Evolutionary conservation across 2,113 vertebrate genomes (phyloP).

Genomic region (Argyrosomus japonicus): DNA sequence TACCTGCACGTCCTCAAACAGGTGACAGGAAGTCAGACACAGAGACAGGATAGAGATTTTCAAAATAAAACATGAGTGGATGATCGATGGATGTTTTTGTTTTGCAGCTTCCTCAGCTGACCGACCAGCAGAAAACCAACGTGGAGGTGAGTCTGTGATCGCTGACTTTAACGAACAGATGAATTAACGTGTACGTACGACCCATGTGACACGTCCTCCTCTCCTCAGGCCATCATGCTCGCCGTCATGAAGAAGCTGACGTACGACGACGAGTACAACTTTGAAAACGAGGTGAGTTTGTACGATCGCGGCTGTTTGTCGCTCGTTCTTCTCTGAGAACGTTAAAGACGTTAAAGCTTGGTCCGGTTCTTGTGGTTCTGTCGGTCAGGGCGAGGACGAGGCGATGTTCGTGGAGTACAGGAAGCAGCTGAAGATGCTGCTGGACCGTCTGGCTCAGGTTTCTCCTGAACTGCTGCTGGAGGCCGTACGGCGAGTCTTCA

Average conservation of each 20-base stretch:
- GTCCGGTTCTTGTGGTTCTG: too few relatives aligned
- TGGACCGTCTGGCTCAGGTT: constrained; percentile 97
- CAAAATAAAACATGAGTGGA: too few relatives aligned
- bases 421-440: constrained; percentile 95
- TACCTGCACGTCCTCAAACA: constrained; percentile 99
- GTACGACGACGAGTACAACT: constrained; percentile 99
- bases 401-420: constrained; percentile 99
- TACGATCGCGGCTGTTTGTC: fast-evolving
- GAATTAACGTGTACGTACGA: too few relatives aligned
- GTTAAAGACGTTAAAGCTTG: too few relatives aligned
- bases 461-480: constrained; percentile 94
- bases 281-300: constrained; percentile 94
- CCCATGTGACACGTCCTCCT: neutral
- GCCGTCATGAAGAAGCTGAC: constrained; percentile 98
- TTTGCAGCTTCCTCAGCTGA: constrained; percentile 90
- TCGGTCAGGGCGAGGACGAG: constrained; percentile 94
- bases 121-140: constrained; percentile 93
- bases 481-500: constrained; percentile 92
- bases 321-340: too few relatives aligned
- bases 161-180: too few relatives aligned
- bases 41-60: too few relatives aligned
- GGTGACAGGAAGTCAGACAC: constrained; percentile 72
- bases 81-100: neutral
- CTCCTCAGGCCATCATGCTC: constrained; percentile 92
- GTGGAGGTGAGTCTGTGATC: constrained; percentile 87